Conservation (phyloP, 2,888 invertebrate genomes). For the Melangyna quadrimaculata region DNA sequence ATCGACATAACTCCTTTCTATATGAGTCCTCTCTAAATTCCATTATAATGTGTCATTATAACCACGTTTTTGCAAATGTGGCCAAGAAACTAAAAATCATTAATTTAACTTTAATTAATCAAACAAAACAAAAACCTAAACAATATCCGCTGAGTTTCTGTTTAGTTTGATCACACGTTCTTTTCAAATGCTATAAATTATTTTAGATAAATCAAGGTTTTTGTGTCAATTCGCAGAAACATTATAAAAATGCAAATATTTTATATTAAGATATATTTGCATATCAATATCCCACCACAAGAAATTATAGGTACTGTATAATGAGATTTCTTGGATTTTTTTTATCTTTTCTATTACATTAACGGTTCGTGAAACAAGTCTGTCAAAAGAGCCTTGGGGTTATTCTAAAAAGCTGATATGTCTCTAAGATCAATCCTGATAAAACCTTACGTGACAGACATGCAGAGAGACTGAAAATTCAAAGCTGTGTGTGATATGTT, state of each 20-base stretch:
- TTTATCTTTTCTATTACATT: background rate
- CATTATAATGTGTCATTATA: background rate
- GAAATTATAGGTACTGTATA: background rate
- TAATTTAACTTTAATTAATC: background rate
- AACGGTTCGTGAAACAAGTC: background rate
- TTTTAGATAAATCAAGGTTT: conserved; percentile 22
- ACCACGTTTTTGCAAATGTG: background rate
- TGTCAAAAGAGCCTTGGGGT: background rate
- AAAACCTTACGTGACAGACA: conserved; percentile 18
- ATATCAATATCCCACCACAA: background rate
- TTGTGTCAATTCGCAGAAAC: conserved; percentile 28
- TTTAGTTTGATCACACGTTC: background rate
- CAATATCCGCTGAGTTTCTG: background rate
- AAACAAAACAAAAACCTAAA: background rate
- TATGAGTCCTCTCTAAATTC: background rate
- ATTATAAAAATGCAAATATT: conserved; percentile 13
- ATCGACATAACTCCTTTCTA: background rate
- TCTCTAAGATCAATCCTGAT: conserved; percentile 4
- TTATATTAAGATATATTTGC: background rate
- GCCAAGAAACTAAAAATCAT: background rate
- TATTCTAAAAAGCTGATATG: background rate
- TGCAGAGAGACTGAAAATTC: background rate
- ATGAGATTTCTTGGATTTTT: background rate
- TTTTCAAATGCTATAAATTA: background rate
- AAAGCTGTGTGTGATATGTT: background rate